These are phyloP conservation scores for Platynereis dumerilii DNA, from an alignment of 2,888 invertebrate species.

Conservation along the genomic window DNA sequence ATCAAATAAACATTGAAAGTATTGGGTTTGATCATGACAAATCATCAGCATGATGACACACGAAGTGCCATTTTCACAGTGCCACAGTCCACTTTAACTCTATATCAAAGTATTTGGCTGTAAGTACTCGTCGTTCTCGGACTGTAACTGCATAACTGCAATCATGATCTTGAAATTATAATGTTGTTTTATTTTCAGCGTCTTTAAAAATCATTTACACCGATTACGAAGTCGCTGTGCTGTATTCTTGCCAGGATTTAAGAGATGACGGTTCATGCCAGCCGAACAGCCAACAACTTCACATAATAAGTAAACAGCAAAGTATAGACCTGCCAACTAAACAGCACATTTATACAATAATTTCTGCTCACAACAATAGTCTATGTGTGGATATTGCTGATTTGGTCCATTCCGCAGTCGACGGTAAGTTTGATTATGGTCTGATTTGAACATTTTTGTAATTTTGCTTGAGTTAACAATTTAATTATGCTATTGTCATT, in stretches of 20 bases:
- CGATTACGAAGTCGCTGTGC: not conserved
- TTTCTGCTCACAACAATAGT: not conserved
- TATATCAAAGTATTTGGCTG: too few species aligned
- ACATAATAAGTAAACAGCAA: not conserved
- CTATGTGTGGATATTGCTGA: slow-evolving; percentile 8
- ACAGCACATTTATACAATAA: not conserved
- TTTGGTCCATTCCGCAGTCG: not conserved
- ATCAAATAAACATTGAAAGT: too few species aligned
- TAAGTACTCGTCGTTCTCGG: too few species aligned
- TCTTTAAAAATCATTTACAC: not conserved
- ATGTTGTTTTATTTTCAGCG: not conserved
- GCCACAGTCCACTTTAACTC: too few species aligned
- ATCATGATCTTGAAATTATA: too few species aligned
- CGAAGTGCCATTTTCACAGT: too few species aligned
- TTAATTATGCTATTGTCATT: too few species aligned
- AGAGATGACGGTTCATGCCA: not conserved
- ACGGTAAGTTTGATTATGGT: slow-evolving; percentile 4
- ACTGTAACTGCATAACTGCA: too few species aligned
- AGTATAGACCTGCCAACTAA: not conserved
- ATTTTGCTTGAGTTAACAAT: too few species aligned
- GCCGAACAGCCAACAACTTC: not conserved
- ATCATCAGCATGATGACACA: too few species aligned
- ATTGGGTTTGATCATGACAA: too few species aligned
- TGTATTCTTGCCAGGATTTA: not conserved
- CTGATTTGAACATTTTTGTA: too few species aligned